Conservation (phyloP, 2,888 invertebrate species). For the Troides helena region DNA sequence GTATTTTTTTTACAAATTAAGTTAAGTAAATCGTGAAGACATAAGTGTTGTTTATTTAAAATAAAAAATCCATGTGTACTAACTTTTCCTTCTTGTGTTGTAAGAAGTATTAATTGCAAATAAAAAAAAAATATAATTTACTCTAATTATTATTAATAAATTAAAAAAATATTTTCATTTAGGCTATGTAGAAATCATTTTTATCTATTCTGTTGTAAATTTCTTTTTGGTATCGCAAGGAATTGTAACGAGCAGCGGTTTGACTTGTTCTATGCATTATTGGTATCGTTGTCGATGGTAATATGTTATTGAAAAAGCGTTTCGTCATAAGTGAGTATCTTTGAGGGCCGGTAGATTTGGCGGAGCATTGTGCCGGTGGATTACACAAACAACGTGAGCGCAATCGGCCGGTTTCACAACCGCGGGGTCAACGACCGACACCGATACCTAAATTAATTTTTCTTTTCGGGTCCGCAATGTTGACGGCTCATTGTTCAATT, state of each 20-base stretch:
- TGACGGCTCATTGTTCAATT: slow-evolving; percentile 70
- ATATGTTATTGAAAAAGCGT: slow-evolving; percentile 45
- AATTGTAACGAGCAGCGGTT: background rate
- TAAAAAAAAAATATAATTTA: background rate
- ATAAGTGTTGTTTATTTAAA: too few relatives aligned
- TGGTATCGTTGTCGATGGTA: slow-evolving; percentile 39
- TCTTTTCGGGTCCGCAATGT: slow-evolving; percentile 69
- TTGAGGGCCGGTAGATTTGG: slow-evolving; percentile 68
- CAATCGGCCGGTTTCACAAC: slow-evolving; percentile 78
- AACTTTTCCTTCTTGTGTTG: too few relatives aligned
- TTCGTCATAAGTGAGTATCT: slow-evolving; percentile 69
- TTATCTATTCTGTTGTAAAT: background rate
- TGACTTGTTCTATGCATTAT: slow-evolving; percentile 10
- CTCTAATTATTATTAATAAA: background rate
- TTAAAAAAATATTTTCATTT: too few relatives aligned
- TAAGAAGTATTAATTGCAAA: too few relatives aligned
- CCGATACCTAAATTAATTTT: slow-evolving; percentile 79
- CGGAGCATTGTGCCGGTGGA: slow-evolving; percentile 69
- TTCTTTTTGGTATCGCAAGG: too few relatives aligned
- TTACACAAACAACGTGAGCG: slow-evolving; percentile 76
- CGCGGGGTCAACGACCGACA: slow-evolving; percentile 75
- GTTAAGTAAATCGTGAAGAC: too few relatives aligned
- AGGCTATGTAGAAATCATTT: background rate
- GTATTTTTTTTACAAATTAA: too few relatives aligned
- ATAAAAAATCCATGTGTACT: too few relatives aligned